Evolutionary conservation across 2,888 invertebrate genomes (phyloP).

Genomic region (Chesias legatella): DNA sequence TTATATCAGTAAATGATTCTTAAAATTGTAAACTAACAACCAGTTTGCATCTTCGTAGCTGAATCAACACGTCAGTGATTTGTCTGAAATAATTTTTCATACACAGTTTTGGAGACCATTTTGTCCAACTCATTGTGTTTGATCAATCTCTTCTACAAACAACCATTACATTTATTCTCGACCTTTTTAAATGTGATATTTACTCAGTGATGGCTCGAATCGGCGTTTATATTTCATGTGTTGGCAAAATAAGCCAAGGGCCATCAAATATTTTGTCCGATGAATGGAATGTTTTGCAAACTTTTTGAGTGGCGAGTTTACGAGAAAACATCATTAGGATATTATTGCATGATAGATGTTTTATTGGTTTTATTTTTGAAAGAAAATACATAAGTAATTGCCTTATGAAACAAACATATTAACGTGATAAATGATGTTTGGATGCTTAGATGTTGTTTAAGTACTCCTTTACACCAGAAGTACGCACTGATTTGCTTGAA

Average conservation of each 20-base stretch:
- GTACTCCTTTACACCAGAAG: no score
- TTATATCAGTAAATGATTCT: no score
- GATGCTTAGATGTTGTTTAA: no score
- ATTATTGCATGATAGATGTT: constrained; percentile 9
- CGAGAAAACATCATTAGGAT: constrained; percentile 15
- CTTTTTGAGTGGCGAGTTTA: constrained; percentile 16
- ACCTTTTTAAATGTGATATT: constrained; percentile 3
- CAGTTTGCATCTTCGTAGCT: no score
- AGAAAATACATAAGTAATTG: not conserved
- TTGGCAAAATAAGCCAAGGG: constrained; percentile 14
- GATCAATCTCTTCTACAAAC: constrained; percentile 2
- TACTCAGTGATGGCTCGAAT: constrained; percentile 4
- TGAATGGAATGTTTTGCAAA: constrained; percentile 13
- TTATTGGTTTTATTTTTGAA: constrained; percentile 10
- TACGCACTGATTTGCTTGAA: no score
- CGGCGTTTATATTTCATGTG: constrained; percentile 7
- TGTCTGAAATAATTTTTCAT: no score
- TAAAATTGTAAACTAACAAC: no score
- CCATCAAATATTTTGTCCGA: constrained; percentile 12
- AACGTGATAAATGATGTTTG: no score
- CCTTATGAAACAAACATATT: no score
- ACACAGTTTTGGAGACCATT: not conserved
- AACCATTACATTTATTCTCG: constrained; percentile 4
- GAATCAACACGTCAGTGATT: no score
- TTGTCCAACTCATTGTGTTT: no score